Conservation (phyloP, 2,888 invertebrate species). For the Cephonodes hylas region DNA sequence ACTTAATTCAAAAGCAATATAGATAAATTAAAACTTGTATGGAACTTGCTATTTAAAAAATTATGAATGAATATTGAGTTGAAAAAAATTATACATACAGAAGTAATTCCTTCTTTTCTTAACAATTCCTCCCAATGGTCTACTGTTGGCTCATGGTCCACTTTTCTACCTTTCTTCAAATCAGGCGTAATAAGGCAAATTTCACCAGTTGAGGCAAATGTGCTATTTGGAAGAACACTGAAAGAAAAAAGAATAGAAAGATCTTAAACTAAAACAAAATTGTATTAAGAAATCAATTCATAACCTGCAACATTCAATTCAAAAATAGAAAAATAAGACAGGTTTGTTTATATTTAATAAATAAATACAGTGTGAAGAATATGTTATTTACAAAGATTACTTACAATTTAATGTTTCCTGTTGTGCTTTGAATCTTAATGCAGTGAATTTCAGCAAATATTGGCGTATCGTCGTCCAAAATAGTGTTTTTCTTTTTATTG, state of each 20-base stretch:
- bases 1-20: too few relatives aligned
- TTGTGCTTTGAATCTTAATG: conserved; percentile 84
- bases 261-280: too few relatives aligned
- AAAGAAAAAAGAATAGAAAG: too few relatives aligned
- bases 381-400: conserved; percentile 53
- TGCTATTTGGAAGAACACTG: conserved; percentile 78
- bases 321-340: too few relatives aligned
- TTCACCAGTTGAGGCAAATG: conserved; percentile 84
- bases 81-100: conserved; percentile 52
- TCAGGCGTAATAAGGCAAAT: conserved; percentile 90
- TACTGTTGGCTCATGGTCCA: conserved; percentile 88
- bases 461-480: conserved; percentile 81
- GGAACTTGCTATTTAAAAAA: too few relatives aligned
- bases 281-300: too few relatives aligned
- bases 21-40: too few relatives aligned
- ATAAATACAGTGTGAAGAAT: too few relatives aligned
- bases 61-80: too few relatives aligned
- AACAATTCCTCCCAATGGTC: conserved; percentile 87
- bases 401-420: conserved; percentile 83
- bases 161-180: conserved; percentile 84
- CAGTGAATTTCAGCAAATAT: conserved; percentile 82
- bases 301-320: too few relatives aligned
- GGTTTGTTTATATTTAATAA: too few relatives aligned
- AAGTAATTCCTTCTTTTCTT: conserved; percentile 80
- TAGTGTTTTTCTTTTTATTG: conserved; percentile 59